These are phyloP conservation scores for Meandrusa payeni DNA, from an alignment of 2,888 invertebrate genomes.

Conservation along the genomic window DNA sequence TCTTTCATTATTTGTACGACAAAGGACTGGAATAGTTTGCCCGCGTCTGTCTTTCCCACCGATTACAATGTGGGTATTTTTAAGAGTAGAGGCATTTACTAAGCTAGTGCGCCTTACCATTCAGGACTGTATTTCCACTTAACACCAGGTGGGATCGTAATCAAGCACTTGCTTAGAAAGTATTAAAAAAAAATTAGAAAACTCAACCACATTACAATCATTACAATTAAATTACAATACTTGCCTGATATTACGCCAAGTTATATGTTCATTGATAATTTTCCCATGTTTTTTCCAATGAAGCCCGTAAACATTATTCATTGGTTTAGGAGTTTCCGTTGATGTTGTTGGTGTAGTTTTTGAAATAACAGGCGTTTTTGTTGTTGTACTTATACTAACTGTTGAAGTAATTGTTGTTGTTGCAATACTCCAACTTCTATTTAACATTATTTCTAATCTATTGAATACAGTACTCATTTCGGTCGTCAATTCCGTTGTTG, in stretches of 20 bases:
- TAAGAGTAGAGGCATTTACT: no score
- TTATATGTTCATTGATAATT: conserved; percentile 59
- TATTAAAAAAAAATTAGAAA: no score
- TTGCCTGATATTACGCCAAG: conserved; percentile 69
- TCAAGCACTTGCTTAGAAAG: no score
- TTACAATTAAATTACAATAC: conserved; percentile 8
- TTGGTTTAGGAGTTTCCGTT: conserved; percentile 49
- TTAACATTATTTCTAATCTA: conserved; percentile 74
- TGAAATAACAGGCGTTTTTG: conserved; percentile 48
- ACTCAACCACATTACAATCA: no score
- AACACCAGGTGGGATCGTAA: no score
- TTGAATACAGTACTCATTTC: conserved; percentile 70
- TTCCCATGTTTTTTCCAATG: conserved; percentile 75
- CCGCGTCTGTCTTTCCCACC: no score
- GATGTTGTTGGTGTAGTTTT: conserved; percentile 48
- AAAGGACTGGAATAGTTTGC: no score
- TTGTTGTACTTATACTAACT: conserved; percentile 66
- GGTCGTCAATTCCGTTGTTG: conserved; percentile 66
- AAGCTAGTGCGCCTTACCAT: no score
- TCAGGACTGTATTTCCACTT: no score
- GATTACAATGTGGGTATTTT: no score
- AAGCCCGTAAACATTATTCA: conserved; percentile 71
- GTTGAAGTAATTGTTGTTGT: conserved; percentile 70
- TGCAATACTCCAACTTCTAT: conserved; percentile 77
- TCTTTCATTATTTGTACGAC: no score